These are phyloP conservation scores for Drosophila yakuba DNA, from an alignment of 1,140 invertebrate species.

Conservation along the genomic window DNA sequence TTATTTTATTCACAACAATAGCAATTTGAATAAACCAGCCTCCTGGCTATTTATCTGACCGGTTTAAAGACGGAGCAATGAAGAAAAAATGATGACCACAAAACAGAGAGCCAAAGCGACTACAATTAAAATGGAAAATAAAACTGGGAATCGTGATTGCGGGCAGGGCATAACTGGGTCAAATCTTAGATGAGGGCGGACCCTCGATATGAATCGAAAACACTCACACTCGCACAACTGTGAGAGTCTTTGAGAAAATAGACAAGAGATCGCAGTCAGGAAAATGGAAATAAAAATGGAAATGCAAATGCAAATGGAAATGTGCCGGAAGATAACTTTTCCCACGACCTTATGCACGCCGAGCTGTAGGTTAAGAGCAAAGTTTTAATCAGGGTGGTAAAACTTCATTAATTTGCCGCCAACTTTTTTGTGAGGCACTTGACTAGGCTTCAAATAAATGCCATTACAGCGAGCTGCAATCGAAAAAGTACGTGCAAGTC, in stretches of 20 bases:
- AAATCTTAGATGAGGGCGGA: constrained; percentile 58
- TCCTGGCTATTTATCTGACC: constrained; percentile 55
- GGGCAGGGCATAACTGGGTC: constrained; percentile 56
- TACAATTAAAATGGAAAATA: constrained; percentile 65
- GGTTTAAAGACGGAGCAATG: constrained; percentile 29
- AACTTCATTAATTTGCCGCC: constrained; percentile 73
- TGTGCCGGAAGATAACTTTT: constrained; percentile 51
- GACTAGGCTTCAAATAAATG: constrained; percentile 58
- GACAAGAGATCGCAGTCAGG: constrained; percentile 10
- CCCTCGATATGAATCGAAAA: constrained; percentile 45
- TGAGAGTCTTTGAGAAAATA: constrained; percentile 1
- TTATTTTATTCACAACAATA: constrained; percentile 54
- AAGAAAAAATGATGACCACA: constrained; percentile 27
- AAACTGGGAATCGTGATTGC: constrained; percentile 63
- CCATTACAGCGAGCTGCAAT: constrained; percentile 43
- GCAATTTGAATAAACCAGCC: constrained; percentile 54
- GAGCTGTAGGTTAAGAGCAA: constrained; percentile 58
- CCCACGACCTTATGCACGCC: constrained; percentile 38
- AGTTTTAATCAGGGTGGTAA: constrained; percentile 68
- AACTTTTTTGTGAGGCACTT: constrained; percentile 58
- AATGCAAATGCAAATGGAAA: constrained; percentile 16
- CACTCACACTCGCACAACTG: constrained; percentile 3
- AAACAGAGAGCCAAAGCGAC: constrained; percentile 54
- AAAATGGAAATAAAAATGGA: constrained; percentile 27
- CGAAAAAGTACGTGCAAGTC: constrained; percentile 24